Evolutionary conservation across 2,113 vertebrate species (phyloP), one percentile per base, ranked within the genome.

Genomic region (Marmota monax): DNA sequence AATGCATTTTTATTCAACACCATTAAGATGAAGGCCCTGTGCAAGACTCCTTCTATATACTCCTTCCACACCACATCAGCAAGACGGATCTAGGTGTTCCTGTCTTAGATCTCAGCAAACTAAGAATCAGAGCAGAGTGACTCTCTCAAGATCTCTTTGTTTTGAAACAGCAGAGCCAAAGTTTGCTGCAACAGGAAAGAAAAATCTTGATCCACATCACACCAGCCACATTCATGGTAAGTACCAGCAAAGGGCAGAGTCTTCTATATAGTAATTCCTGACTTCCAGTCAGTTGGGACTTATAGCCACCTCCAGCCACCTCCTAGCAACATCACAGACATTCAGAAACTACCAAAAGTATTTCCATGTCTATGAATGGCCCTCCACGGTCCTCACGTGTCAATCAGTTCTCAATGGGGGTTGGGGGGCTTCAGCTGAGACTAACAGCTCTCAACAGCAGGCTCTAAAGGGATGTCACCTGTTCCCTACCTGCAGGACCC

Each of bases 251-350:
- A 11, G 0, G 65, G 39, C 20, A 25, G 27, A 4, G 4, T 8
- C 2, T 2, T 0, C 22, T n/a, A 9, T 1, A 0, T 0, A 17
- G 29, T 7, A 12, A 14, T 48, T 25, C 6, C 25, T 9, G 17
- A 79, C 61, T 89, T 39, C 39, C 4, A 6, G n/a, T 39, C 29
- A 8, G 20, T 9, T 3, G 0, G 13, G 6, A 9, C 22, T 5
- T 51, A 34, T 3, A n/a, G 39, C 48, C 42, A 76, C 4, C 8
- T 27, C 23, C 34, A 37, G 11, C 37, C 11, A 70, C 3, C 2
- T 32, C 37, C 14, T 7, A 56, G 58, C 87, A 42, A 42, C 2
- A 45, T 63, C 29, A 14, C 2, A 34, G 83, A 58, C 12, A 5
- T n/a, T 37, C 72, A 39, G 80, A 45, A 80, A 51, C n/a, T 20